Base-by-base conservation (phyloP, 2,797 vertebrate genomes). In the Sebastes oblongus region DNA sequence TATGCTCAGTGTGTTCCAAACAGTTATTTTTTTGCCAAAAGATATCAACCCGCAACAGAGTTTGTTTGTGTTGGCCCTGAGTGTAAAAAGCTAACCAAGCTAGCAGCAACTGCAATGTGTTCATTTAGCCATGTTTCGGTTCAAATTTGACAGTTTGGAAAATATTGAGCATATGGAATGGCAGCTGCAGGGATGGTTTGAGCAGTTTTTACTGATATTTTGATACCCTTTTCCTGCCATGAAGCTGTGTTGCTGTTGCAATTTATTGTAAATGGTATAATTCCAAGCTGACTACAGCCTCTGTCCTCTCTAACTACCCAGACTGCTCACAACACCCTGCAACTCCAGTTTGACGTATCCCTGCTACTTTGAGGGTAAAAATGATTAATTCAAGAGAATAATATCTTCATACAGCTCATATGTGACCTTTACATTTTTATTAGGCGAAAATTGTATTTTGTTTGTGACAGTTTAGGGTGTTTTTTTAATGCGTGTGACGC, bases 51-150 rank as follows among this genome's bases (percentile, higher is more conserved):
- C 6, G 52, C 74, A 64, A 29, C 84, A 55, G 10, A 8, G 20
- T 13, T 68, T 54, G 67, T 64, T 72, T 73, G 27, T 81, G 55
- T 59, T 52, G 79, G 71, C 64, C 39, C 39, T 18, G 20, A n/a
- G 61, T 16, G 20, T 69, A 50, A 73, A 61, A 61, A 42, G n/a
- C 64, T 29, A 58, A 77, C 62, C n/a, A 22, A 42, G 58, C 72
- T n/a, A 68, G 66, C 65, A 60, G 25, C 14, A 56, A 13, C 36
- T 59, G 29, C 54, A 58, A 8, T 25, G 34, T 52, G 66, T 67
- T 76, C 30, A 78, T 66, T 61, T 42, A 14, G 5, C 39, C 1
- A 9, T 50, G 50, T 42, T 62, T 46, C 14, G 1, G 50, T 68
- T 42, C 16, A 75, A 70, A 61, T 69, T 10, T 75, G 77, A 78